Conservation (phyloP, 2,113 vertebrate genomes). For the Rana temporaria region DNA sequence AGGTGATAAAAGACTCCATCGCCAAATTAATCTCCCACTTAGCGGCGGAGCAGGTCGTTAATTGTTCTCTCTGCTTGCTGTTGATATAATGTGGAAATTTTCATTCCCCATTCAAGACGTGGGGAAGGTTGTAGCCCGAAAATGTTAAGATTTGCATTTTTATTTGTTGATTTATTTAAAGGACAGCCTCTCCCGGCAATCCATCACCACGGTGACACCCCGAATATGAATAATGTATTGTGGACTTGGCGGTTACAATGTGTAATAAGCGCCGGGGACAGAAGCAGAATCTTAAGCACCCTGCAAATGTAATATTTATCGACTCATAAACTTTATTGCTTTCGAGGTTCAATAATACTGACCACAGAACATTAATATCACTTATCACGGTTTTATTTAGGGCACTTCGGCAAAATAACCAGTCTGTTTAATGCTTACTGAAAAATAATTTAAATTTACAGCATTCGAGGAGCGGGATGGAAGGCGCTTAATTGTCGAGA, state of each 20-base stretch:
- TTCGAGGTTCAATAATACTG: slow-evolving; percentile 82
- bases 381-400: slow-evolving; percentile 77
- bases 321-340: slow-evolving; percentile 80
- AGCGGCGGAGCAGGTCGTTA: slow-evolving; percentile 75
- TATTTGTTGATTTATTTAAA: slow-evolving; percentile 90
- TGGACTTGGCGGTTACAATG: slow-evolving; percentile 79
- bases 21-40: slow-evolving; percentile 76
- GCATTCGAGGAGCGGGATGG: slow-evolving; percentile 57
- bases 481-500: slow-evolving; percentile 25
- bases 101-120: slow-evolving; percentile 78
- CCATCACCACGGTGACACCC: slow-evolving; percentile 81
- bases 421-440: slow-evolving; percentile 69
- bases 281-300: slow-evolving; percentile 82
- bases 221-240: slow-evolving; percentile 88
- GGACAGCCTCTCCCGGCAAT: slow-evolving; percentile 83
- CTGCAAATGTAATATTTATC: slow-evolving; percentile 85
- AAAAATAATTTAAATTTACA: slow-evolving; percentile 76
- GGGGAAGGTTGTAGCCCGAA: slow-evolving; percentile 80
- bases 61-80: slow-evolving; percentile 81
- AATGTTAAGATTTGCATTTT: slow-evolving; percentile 90
- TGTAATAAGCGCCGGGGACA: slow-evolving; percentile 82
- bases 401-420: slow-evolving; percentile 74
- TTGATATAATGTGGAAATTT: slow-evolving; percentile 80
- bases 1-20: slow-evolving; percentile 71
- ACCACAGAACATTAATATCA: slow-evolving; percentile 83